Conservation (phyloP, 2,797 vertebrate species). For the Capromys pilorides region DNA sequence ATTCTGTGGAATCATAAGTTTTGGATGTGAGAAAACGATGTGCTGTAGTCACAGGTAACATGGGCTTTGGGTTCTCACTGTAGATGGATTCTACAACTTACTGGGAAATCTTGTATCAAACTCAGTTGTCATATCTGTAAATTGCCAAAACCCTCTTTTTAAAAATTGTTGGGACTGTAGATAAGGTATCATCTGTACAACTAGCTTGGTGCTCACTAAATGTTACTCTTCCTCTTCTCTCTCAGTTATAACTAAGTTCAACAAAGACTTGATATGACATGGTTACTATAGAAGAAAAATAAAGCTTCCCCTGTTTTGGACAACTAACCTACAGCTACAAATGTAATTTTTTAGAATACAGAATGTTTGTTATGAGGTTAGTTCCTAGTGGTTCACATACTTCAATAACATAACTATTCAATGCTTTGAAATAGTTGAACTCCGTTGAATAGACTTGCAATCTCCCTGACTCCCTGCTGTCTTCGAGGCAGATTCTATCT, state of each 20-base stretch:
- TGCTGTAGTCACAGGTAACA: background rate
- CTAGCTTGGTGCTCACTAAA: background rate
- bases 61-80: background rate
- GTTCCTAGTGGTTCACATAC: constrained; percentile 18
- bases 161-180: background rate
- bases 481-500: constrained; percentile 55
- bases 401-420: constrained; percentile 38
- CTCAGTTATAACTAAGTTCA: background rate
- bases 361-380: background rate
- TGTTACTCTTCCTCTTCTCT: background rate
- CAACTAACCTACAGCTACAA: background rate
- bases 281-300: background rate
- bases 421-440: background rate
- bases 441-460: constrained; percentile 17
- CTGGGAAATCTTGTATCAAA: background rate
- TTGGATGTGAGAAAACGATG: background rate
- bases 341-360: constrained; percentile 28
- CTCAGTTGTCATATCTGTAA: background rate
- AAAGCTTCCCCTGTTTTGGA: background rate
- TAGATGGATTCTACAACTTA: background rate
- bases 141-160: background rate
- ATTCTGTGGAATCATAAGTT: background rate
- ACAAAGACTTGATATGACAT: background rate
- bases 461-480: background rate
- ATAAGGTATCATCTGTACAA: background rate